Conservation (phyloP, 2,888 invertebrate genomes). For the Philhelius pedissequus region DNA sequence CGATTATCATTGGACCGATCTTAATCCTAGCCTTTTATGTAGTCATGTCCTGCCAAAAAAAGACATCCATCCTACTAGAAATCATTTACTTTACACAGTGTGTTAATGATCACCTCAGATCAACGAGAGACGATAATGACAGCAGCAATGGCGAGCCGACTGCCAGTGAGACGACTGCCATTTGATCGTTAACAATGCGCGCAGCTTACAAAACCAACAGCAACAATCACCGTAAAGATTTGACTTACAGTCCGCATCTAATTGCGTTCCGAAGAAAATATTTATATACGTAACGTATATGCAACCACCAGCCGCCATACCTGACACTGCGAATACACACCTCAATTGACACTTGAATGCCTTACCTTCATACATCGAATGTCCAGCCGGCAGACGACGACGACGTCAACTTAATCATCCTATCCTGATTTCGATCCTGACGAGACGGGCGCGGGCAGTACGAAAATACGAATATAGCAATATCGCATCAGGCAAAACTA, state of each 20-base stretch:
- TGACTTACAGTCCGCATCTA: conserved; percentile 58
- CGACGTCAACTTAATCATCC: conserved; percentile 56
- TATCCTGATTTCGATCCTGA: too few relatives aligned
- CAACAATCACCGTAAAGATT: conserved; percentile 38
- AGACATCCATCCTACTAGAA: conserved; percentile 1
- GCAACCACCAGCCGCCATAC: conserved; percentile 40
- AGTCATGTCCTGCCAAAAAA: conserved; percentile 46
- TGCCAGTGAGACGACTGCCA: too few relatives aligned
- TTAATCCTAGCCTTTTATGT: conserved; percentile 48
- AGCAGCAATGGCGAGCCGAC: conserved; percentile 26
- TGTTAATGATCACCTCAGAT: conserved; percentile 33
- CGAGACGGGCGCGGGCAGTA: too few relatives aligned
- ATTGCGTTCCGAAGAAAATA: conserved; percentile 47
- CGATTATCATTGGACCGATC: conserved; percentile 43
- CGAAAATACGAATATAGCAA: neutral
- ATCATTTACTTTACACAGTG: conserved; percentile 6
- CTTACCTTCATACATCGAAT: too few relatives aligned
- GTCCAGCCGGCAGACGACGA: conserved; percentile 23
- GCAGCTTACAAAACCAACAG: neutral
- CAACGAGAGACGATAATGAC: conserved; percentile 19
- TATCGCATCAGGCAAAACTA: neutral
- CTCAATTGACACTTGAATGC: conserved; percentile 66
- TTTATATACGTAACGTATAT: too few relatives aligned
- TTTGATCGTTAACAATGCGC: conserved; percentile 12
- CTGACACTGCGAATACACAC: conserved; percentile 55